Conservation (phyloP, 1,140 invertebrate species). For the Cyrtorhinus lividipennis region DNA sequence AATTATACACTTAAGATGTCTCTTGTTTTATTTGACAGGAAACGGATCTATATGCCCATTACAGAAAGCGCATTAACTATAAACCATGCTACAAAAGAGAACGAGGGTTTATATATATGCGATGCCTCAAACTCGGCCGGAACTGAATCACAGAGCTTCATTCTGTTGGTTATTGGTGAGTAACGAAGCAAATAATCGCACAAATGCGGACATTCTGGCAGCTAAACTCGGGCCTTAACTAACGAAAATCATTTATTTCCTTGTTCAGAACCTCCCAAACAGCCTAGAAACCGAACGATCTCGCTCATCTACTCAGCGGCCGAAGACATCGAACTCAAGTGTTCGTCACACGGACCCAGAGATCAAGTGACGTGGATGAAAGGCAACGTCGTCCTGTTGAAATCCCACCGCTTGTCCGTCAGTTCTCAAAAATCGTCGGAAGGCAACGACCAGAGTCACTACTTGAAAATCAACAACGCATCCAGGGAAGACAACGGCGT, state of each 20-base stretch:
- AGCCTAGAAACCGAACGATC: not conserved
- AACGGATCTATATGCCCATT: too few species aligned
- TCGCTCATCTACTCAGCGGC: not conserved
- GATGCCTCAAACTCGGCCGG: not conserved
- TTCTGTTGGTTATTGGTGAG: not conserved
- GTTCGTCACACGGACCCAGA: not conserved
- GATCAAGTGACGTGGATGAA: not conserved
- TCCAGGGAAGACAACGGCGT: not conserved
- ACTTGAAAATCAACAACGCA: not conserved
- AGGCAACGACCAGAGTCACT: not conserved
- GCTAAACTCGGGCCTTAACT: not conserved
- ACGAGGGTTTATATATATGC: not conserved
- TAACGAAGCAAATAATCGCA: not conserved
- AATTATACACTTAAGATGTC: too few species aligned
- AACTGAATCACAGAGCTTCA: not conserved
- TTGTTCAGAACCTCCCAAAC: not conserved
- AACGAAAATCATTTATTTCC: not conserved
- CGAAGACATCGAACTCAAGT: not conserved
- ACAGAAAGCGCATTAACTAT: too few species aligned
- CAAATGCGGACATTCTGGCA: too few species aligned
- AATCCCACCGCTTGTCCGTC: not conserved
- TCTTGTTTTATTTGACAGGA: too few species aligned
- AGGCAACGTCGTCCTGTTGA: not conserved
- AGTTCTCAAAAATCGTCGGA: not conserved
- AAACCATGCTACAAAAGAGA: too few species aligned